Evolutionary conservation across 2,797 vertebrate species (phyloP).

Genomic region (Nyctibius grandis): DNA sequence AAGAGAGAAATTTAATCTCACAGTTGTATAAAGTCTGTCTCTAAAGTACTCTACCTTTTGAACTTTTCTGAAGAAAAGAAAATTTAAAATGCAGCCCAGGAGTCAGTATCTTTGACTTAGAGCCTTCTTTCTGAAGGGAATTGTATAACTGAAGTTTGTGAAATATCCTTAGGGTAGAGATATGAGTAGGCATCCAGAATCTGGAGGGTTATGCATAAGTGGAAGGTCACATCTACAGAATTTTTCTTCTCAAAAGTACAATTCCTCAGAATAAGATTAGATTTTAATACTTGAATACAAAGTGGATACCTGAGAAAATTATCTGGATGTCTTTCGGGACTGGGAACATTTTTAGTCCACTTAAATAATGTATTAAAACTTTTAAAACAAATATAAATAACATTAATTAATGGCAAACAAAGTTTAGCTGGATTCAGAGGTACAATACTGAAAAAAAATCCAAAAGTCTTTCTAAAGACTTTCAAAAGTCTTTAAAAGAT

Average conservation of each 20-base stretch:
- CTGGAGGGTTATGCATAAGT: not conserved
- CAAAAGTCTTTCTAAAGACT: not conserved
- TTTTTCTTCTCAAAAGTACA: not conserved
- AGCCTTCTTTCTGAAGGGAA: slow-evolving; percentile 42
- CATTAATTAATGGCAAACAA: not conserved
- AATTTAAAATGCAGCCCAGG: slow-evolving; percentile 10
- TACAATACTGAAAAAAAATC: not conserved
- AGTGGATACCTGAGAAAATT: not conserved
- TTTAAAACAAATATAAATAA: not conserved
- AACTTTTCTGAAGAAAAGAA: slow-evolving; percentile 16
- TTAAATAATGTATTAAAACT: not conserved
- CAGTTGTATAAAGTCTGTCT: not conserved
- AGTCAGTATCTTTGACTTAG: slow-evolving; percentile 1
- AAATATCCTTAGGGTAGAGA: slow-evolving; percentile 27
- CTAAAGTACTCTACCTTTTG: not conserved
- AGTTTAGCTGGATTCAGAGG: not conserved
- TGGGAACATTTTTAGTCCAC: not conserved
- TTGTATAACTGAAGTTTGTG: slow-evolving; percentile 14
- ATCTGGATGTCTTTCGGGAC: not conserved
- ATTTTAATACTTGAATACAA: not conserved
- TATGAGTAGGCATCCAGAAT: not conserved
- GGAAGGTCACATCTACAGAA: not conserved
- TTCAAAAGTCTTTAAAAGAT: not conserved
- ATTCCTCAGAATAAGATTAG: not conserved
- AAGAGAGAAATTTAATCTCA: not conserved